Percentiles rank a stretch among this genome's conserved stretches.
Conservation (phyloP, 2,113 vertebrate genomes). For the Mormyrus lacerda region DNA sequence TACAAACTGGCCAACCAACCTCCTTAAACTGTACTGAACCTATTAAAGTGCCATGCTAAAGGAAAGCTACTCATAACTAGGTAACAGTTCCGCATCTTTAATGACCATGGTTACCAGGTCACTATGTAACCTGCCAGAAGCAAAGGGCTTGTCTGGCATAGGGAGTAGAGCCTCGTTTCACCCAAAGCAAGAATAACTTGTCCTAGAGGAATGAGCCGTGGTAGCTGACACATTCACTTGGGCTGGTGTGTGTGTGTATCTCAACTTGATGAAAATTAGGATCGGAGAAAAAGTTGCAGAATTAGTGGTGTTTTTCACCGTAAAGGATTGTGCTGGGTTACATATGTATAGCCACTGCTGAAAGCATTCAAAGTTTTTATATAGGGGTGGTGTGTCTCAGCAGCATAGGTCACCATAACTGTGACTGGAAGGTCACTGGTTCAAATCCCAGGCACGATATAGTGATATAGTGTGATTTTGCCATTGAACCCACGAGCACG, state of each 20-base stretch:
- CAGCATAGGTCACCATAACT: neutral
- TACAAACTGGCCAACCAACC: neutral
- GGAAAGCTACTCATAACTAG: neutral
- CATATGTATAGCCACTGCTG: neutral
- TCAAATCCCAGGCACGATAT: neutral
- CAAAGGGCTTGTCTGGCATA: neutral
- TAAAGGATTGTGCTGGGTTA: neutral
- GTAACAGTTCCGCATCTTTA: neutral
- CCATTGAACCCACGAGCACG: neutral
- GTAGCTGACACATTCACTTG: neutral
- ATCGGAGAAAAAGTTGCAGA: neutral
- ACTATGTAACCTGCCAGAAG: neutral
- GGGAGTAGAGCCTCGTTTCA: neutral
- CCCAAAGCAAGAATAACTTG: neutral
- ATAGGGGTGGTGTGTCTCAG: neutral
- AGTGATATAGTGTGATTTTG: neutral
- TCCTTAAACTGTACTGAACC: neutral
- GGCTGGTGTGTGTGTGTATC: neutral
- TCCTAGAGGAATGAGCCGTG: neutral
- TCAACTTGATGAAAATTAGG: neutral
- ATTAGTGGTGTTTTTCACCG: neutral
- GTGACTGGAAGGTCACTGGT: neutral
- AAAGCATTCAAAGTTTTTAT: neutral
- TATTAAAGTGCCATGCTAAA: neutral
- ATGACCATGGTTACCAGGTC: neutral